These are phyloP conservation scores for Hestina assimilis DNA, from an alignment of 1,140 invertebrate species.

Conservation along the genomic window DNA sequence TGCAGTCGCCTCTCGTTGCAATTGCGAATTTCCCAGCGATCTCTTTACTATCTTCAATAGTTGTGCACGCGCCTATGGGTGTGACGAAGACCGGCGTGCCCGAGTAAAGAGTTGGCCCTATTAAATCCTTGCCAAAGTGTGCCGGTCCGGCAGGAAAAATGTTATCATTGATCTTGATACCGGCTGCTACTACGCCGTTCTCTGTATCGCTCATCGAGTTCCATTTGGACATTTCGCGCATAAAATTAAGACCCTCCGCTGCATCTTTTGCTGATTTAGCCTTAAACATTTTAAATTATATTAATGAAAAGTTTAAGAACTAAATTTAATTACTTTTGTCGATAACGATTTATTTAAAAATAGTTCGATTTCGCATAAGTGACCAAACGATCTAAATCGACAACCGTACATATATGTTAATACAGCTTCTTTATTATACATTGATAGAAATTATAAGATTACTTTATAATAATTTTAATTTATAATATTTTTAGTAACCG, in stretches of 20 bases:
- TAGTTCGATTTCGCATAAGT: too few species aligned
- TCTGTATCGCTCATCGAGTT: conserved; percentile 81
- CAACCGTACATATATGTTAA: too few species aligned
- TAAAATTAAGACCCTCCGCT: conserved; percentile 95
- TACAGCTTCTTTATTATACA: too few species aligned
- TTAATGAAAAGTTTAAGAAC: too few species aligned
- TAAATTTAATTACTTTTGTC: too few species aligned
- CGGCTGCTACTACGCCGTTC: conserved; percentile 58
- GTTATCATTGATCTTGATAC: conserved; percentile 57
- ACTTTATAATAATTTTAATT: too few species aligned
- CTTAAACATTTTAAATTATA: conserved; percentile 72
- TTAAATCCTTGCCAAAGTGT: conserved; percentile 92
- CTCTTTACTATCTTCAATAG: conserved; percentile 81
- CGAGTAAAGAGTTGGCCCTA: conserved; percentile 79
- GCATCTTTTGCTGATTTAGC: conserved; percentile 91
- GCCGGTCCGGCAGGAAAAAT: conserved; percentile 90
- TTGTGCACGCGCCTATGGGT: conserved; percentile 80
- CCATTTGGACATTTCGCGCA: conserved; percentile 98
- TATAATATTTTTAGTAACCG: too few species aligned
- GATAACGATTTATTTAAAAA: too few species aligned
- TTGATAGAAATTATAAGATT: too few species aligned
- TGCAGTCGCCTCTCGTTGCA: conserved; percentile 93
- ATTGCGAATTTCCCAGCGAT: conserved; percentile 89
- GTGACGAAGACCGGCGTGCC: conserved; percentile 82
- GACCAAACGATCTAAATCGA: too few species aligned